Conservation (phyloP, 92 coral and sea anemone species). For the Epizoanthus stellaris region DNA sequence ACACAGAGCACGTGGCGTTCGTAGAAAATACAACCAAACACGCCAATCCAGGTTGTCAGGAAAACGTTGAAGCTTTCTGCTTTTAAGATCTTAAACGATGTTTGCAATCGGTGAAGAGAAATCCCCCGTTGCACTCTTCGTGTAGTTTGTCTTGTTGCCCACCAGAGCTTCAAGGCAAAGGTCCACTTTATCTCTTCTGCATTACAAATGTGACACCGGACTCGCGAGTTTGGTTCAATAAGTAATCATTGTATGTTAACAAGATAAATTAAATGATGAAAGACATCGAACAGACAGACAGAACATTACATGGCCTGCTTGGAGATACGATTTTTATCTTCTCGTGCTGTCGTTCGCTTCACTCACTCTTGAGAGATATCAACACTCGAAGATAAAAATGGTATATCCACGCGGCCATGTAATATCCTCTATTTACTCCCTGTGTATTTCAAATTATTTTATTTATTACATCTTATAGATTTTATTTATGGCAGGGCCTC, state of each 20-base stretch:
- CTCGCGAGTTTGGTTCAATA: constrained; percentile 47
- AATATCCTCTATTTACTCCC: too few relatives aligned
- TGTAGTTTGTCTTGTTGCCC: constrained; percentile 11
- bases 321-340: too few relatives aligned
- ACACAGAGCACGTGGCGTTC: neutral
- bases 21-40: constrained; percentile 37
- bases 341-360: too few relatives aligned
- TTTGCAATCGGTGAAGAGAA: constrained; percentile 23
- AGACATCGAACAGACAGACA: too few relatives aligned
- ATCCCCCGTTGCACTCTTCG: constrained; percentile 7
- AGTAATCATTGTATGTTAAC: constrained; percentile 48
- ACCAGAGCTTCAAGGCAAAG: neutral
- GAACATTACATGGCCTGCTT: too few relatives aligned
- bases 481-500: too few relatives aligned
- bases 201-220: neutral
- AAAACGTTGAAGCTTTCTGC: neutral
- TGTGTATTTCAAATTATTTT: too few relatives aligned
- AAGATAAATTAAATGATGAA: constrained; percentile 56
- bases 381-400: too few relatives aligned
- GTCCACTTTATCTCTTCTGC: constrained; percentile 27
- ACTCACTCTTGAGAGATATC: too few relatives aligned
- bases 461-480: too few relatives aligned
- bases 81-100: too few relatives aligned
- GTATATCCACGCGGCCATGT: too few relatives aligned
- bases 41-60: neutral